A percentile compares a stretch with the other conserved stretches of the same genome.
Evolutionary conservation across 2,797 vertebrate genomes (phyloP).

Genomic region (Coluber constrictor): DNA sequence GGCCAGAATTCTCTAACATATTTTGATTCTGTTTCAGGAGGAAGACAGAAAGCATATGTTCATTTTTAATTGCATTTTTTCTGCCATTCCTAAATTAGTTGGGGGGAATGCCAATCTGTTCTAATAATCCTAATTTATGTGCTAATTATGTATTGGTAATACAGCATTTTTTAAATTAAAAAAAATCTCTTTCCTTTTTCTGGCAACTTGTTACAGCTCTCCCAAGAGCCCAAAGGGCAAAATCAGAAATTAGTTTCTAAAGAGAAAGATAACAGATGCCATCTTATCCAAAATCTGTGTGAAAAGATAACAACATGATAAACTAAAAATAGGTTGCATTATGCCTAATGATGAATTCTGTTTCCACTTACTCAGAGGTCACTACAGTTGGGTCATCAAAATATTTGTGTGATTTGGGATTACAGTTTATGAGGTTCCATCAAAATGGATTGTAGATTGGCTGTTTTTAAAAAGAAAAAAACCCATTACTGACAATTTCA

Average conservation of each 20-base stretch:
- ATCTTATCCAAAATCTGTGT: neutral
- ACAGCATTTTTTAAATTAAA: neutral
- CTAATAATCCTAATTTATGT: neutral
- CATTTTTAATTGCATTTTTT: neutral
- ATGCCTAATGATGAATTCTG: neutral
- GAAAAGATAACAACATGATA: neutral
- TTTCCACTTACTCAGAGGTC: neutral
- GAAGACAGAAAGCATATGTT: neutral
- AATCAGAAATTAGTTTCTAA: neutral
- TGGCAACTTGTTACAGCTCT: neutral
- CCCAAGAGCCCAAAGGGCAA: neutral
- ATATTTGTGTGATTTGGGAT: neutral
- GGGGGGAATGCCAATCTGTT: neutral
- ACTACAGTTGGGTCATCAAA: neutral
- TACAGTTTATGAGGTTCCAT: neutral
- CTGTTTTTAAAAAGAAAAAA: neutral
- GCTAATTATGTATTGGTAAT: neutral
- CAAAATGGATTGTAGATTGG: neutral
- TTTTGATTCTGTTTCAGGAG: neutral
- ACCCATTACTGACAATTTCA: neutral
- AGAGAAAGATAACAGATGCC: neutral
- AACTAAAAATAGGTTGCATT: neutral
- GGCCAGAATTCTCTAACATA: neutral
- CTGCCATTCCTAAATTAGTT: neutral
- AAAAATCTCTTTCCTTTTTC: neutral